Conservation (phyloP, 2,888 invertebrate genomes). For the Stegana nigrithorax region DNA sequence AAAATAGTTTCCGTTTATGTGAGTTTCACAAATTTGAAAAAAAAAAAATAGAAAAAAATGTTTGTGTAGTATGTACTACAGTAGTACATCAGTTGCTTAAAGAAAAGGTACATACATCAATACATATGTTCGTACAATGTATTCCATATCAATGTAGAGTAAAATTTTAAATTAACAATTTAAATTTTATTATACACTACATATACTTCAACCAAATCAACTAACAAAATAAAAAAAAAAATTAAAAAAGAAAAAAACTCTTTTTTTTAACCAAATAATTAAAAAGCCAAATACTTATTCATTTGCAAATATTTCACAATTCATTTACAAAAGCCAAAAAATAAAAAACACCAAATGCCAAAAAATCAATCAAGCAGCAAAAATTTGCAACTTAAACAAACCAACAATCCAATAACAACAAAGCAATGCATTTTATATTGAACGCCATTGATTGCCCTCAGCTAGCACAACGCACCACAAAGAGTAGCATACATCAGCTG, state of each 20-base stretch:
- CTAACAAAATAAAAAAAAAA: too few species aligned
- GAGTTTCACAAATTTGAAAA: slow-evolving; percentile 35
- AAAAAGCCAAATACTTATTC: slow-evolving; percentile 8
- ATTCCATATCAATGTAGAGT: not conserved
- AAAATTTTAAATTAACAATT: not conserved
- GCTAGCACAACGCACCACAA: not conserved
- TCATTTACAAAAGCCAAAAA: too few species aligned
- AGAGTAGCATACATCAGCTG: slow-evolving; percentile 8
- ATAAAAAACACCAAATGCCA: too few species aligned
- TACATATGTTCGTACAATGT: not conserved
- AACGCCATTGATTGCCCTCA: not conserved
- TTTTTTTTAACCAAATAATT: too few species aligned
- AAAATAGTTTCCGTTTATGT: slow-evolving; percentile 57
- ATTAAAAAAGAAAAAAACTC: too few species aligned
- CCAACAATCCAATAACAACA: not conserved
- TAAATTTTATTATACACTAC: too few species aligned
- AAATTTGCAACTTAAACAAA: slow-evolving; percentile 24
- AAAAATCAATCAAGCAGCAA: slow-evolving; percentile 45
- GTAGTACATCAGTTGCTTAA: not conserved
- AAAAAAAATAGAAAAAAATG: not conserved
- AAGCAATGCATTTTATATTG: not conserved
- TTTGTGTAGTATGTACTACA: not conserved
- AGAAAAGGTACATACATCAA: too few species aligned
- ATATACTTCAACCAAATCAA: too few species aligned
- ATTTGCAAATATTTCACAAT: not conserved